phyloP scores from a whole-genome alignment of 1,140 invertebrate genomes.

The Bombus polaris region DNA sequence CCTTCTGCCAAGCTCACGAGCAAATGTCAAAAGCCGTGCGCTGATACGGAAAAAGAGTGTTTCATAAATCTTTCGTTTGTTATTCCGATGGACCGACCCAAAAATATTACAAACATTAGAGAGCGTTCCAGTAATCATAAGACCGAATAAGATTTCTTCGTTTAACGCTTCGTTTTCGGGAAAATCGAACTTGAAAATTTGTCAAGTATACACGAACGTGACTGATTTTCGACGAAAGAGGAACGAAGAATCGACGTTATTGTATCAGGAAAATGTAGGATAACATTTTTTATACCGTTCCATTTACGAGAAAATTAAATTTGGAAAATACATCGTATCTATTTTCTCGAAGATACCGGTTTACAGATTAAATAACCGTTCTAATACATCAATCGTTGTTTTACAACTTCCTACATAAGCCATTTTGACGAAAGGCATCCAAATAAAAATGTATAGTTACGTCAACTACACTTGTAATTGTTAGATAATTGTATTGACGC shows the following conservation, averaged over 20 bases:
- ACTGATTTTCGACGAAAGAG: no score
- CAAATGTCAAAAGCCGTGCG: slow-evolving; percentile 61
- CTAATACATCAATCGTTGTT: no score
- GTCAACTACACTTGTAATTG: not conserved
- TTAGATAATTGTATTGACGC: not conserved
- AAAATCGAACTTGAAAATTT: no score
- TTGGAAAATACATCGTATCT: no score
- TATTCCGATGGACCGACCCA: not conserved
- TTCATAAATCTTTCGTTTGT: slow-evolving; percentile 13
- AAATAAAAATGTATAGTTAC: not conserved
- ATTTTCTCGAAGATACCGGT: no score
- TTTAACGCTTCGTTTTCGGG: no score
- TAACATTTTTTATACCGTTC: not conserved
- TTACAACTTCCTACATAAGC: not conserved
- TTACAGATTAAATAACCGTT: not conserved
- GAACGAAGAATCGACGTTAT: no score
- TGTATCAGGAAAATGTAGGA: no score
- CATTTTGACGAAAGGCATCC: not conserved
- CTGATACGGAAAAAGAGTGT: slow-evolving; percentile 4
- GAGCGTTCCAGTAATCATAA: no score
- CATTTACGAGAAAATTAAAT: not conserved
- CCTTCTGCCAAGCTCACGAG: slow-evolving; percentile 25
- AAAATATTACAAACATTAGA: no score
- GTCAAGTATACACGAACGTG: no score
- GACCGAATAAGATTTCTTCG: no score